Base-by-base conservation (phyloP, 1,140 invertebrate species). In the Mamestra configurata region DNA sequence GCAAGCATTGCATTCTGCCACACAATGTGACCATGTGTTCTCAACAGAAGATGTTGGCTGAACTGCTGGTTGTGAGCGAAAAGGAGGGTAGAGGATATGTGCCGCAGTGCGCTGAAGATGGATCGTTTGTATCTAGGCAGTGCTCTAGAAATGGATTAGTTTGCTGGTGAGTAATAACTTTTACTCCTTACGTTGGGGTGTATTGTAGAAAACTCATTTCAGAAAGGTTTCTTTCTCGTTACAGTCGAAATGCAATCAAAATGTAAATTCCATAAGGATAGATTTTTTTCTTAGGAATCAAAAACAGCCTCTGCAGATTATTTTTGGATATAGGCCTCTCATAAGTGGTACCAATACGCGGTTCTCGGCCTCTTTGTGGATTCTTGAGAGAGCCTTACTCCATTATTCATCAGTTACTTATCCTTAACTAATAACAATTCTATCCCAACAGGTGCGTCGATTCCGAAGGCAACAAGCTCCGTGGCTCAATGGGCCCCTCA, bases 81-180 rank as follows among this genome's bases (percentile, higher is more conserved):
- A 96, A 96, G 27, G 97, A 97, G 79, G 98, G 97, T 0, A 96
- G 97, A 11, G 98, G 98, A 2, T 98, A 98, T 86, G 96, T 98
- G 40, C 98, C 98, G 0, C 97, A 98, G 85, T 98, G 98, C 84
- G 96, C 94, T 20, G 95, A 88, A 82, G 96, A 97, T 68, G 98
- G 98, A 0, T 95, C 96, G 24, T 98, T 98, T 87, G 93, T 96
- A 27, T 93, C 96, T 0, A 96, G 95, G 68, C 98, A 98, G 83
- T 98, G 98, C 88, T 98, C 97, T 1, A 95, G 97, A 55, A 98
- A 98, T 89, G 97, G 97, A 18, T 89, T 98, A 1, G 97, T 98
- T 80, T 98, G 98, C 90, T 98, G 98, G 98, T 95, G 31, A 86
- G 88, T 86, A n/a, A 18, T 18, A 37, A 35, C 3, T 31, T 31